These are phyloP conservation scores for Panagrolaimus sp. DNA, from an alignment of 1,140 invertebrate species.

Conservation along the genomic window DNA sequence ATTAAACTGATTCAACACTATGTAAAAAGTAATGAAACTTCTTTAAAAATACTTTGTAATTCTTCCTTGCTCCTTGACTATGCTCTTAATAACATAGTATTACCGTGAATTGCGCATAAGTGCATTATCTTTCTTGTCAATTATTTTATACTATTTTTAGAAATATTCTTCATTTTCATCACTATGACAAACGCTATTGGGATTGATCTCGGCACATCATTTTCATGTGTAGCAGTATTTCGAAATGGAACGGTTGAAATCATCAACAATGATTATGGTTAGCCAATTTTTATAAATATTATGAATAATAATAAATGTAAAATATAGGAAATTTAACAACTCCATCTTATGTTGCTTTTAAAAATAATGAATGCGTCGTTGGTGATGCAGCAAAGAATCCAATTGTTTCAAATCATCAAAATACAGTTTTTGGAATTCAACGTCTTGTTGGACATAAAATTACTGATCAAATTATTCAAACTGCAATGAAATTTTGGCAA, in stretches of 20 bases:
- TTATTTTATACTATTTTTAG: too few relatives aligned
- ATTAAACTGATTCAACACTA: too few relatives aligned
- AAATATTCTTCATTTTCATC: too few relatives aligned
- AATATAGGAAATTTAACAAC: constrained; percentile 92
- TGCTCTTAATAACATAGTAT: too few relatives aligned
- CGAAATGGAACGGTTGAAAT: constrained; percentile 84
- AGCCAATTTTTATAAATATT: too few relatives aligned
- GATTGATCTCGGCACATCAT: constrained; percentile 37
- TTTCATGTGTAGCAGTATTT: constrained; percentile 61
- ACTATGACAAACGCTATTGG: background rate
- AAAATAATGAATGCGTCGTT: constrained; percentile 88
- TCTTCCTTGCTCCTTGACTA: too few relatives aligned
- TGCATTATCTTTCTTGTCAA: too few relatives aligned
- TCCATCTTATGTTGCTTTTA: constrained; percentile 93
- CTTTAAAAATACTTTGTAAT: too few relatives aligned
- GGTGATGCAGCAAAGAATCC: constrained; percentile 92
- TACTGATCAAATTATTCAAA: background rate
- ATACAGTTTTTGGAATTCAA: constrained; percentile 67
- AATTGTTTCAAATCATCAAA: constrained; percentile 75
- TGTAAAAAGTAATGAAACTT: too few relatives aligned
- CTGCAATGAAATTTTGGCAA: background rate
- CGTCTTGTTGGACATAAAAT: constrained; percentile 67
- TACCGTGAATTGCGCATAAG: too few relatives aligned
- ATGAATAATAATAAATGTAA: too few relatives aligned
- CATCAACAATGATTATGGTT: constrained; percentile 66